Conservation (phyloP, 2,113 vertebrate genomes). For the Muntiacus reevesi region DNA sequence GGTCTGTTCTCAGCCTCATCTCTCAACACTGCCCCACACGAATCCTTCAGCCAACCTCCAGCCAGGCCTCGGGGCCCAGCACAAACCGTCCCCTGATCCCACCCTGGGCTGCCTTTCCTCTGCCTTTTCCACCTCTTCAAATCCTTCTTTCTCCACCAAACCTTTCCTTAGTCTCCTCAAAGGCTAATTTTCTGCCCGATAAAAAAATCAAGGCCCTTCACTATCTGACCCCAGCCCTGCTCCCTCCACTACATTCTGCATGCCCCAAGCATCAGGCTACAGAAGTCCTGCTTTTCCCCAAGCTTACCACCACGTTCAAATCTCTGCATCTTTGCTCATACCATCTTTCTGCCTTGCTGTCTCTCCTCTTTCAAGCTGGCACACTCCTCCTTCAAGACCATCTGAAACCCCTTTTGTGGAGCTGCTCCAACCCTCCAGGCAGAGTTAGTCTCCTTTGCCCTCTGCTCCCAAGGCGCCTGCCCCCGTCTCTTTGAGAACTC, state of each 20-base stretch:
- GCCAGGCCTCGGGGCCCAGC: neutral
- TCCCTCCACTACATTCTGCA: too few species aligned
- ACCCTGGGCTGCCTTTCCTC: neutral
- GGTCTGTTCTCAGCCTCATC: neutral
- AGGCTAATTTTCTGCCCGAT: neutral
- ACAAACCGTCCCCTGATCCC: rapidly evolving
- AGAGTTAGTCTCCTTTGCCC: neutral
- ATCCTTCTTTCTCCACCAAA: neutral
- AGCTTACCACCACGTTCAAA: neutral
- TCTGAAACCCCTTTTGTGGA: neutral
- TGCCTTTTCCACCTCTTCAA: neutral
- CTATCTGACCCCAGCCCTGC: too few species aligned
- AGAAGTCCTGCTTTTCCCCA: neutral
- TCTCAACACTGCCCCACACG: neutral
- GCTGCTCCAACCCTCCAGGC: neutral
- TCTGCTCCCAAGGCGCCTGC: neutral
- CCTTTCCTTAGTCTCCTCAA: neutral
- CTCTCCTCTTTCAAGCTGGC: neutral
- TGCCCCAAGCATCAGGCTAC: neutral
- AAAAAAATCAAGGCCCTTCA: neutral
- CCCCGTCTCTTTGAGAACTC: too few species aligned
- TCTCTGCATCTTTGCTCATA: neutral
- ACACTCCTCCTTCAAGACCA: neutral
- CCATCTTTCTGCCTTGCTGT: neutral
- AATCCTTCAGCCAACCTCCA: neutral